Evolutionary conservation across 2,797 vertebrate species (phyloP).

Genomic region (Artibeus lituratus): DNA sequence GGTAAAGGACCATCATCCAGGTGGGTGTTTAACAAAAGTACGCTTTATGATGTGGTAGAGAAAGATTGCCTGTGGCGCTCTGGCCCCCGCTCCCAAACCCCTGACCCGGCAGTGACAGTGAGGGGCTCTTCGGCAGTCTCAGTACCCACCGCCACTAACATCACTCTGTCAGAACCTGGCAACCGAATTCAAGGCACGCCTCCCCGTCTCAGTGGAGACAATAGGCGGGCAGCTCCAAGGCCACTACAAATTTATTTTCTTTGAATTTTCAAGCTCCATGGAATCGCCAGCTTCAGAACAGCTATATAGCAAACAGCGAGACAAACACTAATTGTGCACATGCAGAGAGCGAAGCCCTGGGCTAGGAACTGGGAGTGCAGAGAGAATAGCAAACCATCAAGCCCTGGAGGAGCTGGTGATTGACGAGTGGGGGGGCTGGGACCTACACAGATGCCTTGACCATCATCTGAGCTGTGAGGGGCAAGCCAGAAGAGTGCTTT

Average conservation of each 20-base stretch:
- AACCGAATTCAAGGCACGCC: not conserved
- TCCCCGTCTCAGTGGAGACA: not conserved
- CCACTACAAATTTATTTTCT: not conserved
- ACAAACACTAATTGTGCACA: not conserved
- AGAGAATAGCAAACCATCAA: too few relatives aligned
- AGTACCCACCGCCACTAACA: not conserved
- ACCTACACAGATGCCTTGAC: too few relatives aligned
- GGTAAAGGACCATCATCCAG: not conserved
- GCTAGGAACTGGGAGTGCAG: not conserved
- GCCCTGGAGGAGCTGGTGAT: too few relatives aligned
- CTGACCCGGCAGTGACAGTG: not conserved
- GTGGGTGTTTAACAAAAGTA: not conserved
- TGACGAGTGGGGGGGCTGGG: rapidly evolving
- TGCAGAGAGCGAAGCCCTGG: not conserved
- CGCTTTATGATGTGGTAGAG: not conserved
- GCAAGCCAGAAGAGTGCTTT: too few relatives aligned
- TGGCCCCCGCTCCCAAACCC: not conserved
- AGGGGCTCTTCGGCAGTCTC: not conserved
- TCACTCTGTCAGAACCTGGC: not conserved
- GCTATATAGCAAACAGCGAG: not conserved
- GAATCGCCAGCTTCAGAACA: not conserved
- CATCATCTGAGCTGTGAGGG: not conserved
- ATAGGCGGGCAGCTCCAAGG: rapidly evolving
- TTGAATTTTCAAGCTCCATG: not conserved
- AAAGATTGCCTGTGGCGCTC: not conserved